Conservation (phyloP, 1,140 invertebrate species). For the Spodoptera frugiperda region DNA sequence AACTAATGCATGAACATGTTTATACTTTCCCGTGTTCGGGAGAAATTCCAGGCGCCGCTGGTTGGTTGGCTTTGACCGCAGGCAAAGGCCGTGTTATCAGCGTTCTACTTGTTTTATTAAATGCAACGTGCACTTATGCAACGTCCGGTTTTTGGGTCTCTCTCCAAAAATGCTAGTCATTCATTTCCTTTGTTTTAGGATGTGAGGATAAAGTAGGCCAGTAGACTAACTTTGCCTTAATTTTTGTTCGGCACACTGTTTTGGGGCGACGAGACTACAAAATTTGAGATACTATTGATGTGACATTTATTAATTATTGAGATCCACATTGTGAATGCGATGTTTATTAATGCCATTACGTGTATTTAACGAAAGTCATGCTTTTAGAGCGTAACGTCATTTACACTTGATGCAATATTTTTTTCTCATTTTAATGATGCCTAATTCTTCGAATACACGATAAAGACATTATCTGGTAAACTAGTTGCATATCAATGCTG, state of each 20-base stretch:
- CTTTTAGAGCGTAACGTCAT: neutral
- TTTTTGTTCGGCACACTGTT: slow-evolving; percentile 8
- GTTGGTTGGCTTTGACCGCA: slow-evolving; percentile 38
- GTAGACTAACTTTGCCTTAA: slow-evolving; percentile 1
- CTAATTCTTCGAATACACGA: slow-evolving; percentile 16
- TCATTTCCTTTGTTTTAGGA: slow-evolving; percentile 12
- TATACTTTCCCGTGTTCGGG: slow-evolving; percentile 43
- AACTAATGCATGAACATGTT: slow-evolving; percentile 48
- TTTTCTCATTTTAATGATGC: slow-evolving; percentile 16
- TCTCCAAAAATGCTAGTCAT: slow-evolving; percentile 6
- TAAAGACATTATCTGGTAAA: neutral
- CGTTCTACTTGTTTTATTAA: slow-evolving; percentile 41
- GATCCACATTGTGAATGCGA: neutral
- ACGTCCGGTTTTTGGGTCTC: slow-evolving; percentile 18
- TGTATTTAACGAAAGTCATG: slow-evolving; percentile 5
- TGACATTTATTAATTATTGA: neutral
- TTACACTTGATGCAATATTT: slow-evolving; percentile 7
- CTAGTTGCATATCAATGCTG: neutral
- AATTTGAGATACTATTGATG: neutral
- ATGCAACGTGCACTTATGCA: slow-evolving; percentile 31
- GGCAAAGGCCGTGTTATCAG: slow-evolving; percentile 44
- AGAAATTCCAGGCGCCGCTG: slow-evolving; percentile 28
- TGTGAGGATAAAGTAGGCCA: neutral
- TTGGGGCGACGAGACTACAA: neutral
- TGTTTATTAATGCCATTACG: slow-evolving; percentile 1